A percentile compares a stretch with the other conserved stretches of the same genome.
Conservation (phyloP, 2,113 vertebrate genomes). For the Pachycephala philippinensis region DNA sequence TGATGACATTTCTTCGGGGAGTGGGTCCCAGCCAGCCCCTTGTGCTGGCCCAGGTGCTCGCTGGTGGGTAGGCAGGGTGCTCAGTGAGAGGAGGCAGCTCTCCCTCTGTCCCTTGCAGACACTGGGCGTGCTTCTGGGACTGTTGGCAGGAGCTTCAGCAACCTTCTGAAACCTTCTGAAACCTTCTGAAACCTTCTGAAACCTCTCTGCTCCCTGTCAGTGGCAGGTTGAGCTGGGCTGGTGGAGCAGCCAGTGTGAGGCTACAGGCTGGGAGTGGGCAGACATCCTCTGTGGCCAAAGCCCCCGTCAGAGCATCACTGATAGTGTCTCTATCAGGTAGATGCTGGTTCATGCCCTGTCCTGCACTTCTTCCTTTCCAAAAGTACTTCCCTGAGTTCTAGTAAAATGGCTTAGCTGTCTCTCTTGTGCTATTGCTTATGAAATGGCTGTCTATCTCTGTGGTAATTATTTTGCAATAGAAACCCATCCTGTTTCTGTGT, state of each 20-base stretch:
- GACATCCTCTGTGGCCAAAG: not conserved
- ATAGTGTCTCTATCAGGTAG: not conserved
- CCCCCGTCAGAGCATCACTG: not conserved
- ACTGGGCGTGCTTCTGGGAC: not conserved
- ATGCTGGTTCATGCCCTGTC: not conserved
- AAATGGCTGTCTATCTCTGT: not conserved
- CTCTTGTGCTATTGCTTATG: not conserved
- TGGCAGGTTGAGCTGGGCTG: not conserved
- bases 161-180: not conserved
- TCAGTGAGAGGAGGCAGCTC: accelerated
- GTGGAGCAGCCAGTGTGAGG: not conserved
- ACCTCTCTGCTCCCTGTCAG: accelerated
- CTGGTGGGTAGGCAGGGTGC: not conserved
- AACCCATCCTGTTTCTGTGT: not conserved
- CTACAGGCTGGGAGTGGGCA: not conserved
- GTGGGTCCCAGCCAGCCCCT: not conserved
- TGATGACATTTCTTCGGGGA: accelerated
- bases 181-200: no score
- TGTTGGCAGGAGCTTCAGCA: not conserved
- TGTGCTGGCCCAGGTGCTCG: accelerated
- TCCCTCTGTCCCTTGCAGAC: not conserved
- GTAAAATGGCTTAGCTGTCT: not conserved
- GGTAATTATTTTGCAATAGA: not conserved
- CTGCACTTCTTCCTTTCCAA: not conserved
- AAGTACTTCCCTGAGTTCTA: not conserved